A percentile compares a stretch with the other conserved stretches of the same genome.
These are phyloP conservation scores for Eurosta solidaginis DNA, from an alignment of 1,140 invertebrate genomes.

Conservation along the genomic window DNA sequence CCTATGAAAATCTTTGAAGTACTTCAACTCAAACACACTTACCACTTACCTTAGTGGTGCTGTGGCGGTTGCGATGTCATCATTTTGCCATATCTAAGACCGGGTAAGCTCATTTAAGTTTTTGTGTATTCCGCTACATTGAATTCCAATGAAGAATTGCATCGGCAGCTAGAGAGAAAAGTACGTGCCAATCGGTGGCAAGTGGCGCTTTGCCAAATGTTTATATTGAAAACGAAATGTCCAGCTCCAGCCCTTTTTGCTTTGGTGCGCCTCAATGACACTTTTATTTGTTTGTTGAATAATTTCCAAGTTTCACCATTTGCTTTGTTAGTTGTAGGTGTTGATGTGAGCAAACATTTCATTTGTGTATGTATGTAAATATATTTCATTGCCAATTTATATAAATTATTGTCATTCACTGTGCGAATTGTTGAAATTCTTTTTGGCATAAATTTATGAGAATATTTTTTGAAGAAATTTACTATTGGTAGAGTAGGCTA, in stretches of 20 bases:
- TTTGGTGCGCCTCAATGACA: conserved; percentile 7
- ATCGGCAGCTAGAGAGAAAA: too few species aligned
- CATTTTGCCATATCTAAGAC: not conserved
- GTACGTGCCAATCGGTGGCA: conserved; percentile 5
- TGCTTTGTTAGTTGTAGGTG: not conserved
- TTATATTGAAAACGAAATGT: not conserved
- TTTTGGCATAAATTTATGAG: conserved; percentile 6
- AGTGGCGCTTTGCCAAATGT: not conserved
- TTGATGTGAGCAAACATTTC: too few species aligned
- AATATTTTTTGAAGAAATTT: not conserved
- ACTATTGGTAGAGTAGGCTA: not conserved
- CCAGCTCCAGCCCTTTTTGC: not conserved
- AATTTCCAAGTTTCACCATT: not conserved
- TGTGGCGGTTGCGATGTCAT: not conserved
- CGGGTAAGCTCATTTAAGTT: conserved; percentile 19
- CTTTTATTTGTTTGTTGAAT: not conserved
- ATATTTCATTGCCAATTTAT: not conserved
- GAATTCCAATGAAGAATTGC: conserved; percentile 21
- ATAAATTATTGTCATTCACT: not conserved
- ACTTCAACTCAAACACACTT: too few species aligned
- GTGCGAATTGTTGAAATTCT: not conserved
- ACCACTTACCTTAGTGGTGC: not conserved
- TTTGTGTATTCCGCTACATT: conserved; percentile 23
- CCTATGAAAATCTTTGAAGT: not conserved
- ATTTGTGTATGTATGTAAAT: not conserved